phyloP scores from a whole-genome alignment of 2,113 vertebrate species.

The Parotia lawesii region DNA sequence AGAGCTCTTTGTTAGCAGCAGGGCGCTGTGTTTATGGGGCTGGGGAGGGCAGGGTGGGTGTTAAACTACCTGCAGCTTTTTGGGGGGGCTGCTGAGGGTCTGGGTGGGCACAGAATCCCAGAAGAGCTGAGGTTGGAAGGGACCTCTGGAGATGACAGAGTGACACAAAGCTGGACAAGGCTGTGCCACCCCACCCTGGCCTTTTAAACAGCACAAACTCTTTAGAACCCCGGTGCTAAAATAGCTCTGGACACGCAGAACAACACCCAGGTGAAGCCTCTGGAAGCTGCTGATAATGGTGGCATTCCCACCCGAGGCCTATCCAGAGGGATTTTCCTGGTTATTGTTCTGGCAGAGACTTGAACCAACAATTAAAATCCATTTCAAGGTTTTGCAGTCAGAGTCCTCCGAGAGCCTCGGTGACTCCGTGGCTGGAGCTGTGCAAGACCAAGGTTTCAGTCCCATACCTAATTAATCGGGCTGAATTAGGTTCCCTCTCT shows the following conservation, averaged over 20 bases:
- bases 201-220: neutral
- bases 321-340: neutral
- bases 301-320: neutral
- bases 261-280: neutral
- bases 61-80: neutral
- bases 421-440: neutral
- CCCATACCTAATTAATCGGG: constrained; percentile 50
- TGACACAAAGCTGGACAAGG: neutral
- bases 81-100: neutral
- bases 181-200: neutral
- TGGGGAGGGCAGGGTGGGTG: neutral
- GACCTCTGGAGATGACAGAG: neutral
- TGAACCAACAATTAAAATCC: constrained; percentile 6
- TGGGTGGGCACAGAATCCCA: neutral
- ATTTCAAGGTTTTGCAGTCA: neutral
- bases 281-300: neutral
- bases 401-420: neutral
- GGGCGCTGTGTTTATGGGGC: neutral
- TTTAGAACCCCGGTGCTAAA: neutral
- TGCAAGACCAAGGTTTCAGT: constrained; percentile 26
- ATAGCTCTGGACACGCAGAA: neutral
- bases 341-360: neutral
- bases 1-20: neutral
- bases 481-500: constrained; percentile 50
- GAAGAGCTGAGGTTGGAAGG: neutral